A percentile compares a stretch with the other conserved stretches of the same genome.
Evolutionary conservation across 1,140 invertebrate genomes (phyloP).

Genomic region (Leptinotarsa undecemlineata): DNA sequence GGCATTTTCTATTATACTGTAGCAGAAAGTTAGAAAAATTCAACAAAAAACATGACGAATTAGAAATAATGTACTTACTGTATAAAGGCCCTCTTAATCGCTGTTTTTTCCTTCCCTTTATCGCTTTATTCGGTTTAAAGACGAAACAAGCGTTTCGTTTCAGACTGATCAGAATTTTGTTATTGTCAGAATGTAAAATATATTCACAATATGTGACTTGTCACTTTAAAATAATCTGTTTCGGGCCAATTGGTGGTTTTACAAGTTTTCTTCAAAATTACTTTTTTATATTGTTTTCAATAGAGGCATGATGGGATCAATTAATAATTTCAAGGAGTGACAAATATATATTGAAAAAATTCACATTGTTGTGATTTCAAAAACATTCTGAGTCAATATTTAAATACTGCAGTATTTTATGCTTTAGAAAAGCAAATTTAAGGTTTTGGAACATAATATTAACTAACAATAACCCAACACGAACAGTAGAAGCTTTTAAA

Average conservation of each 20-base stretch:
- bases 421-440: not conserved
- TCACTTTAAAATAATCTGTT: not conserved
- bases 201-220: slow-evolving; percentile 17
- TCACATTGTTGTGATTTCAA: slow-evolving; percentile 14
- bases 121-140: not conserved
- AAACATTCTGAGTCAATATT: slow-evolving; percentile 12
- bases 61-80: slow-evolving; percentile 24
- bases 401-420: not conserved
- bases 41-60: not conserved
- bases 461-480: slow-evolving; percentile 11
- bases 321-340: not conserved
- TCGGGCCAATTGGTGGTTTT: not conserved
- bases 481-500: not conserved
- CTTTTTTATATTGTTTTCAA: not conserved
- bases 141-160: not conserved
- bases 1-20: not conserved
- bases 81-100: not conserved
- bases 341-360: too few relatives aligned
- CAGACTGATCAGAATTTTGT: slow-evolving; percentile 3
- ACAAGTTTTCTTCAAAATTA: not conserved
- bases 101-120: not conserved
- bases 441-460: not conserved
- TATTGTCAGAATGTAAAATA: slow-evolving; percentile 19
- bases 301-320: not conserved
- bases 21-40: not conserved